Conservation (phyloP, 2,113 vertebrate genomes). For the Puntigrus tetrazona region DNA sequence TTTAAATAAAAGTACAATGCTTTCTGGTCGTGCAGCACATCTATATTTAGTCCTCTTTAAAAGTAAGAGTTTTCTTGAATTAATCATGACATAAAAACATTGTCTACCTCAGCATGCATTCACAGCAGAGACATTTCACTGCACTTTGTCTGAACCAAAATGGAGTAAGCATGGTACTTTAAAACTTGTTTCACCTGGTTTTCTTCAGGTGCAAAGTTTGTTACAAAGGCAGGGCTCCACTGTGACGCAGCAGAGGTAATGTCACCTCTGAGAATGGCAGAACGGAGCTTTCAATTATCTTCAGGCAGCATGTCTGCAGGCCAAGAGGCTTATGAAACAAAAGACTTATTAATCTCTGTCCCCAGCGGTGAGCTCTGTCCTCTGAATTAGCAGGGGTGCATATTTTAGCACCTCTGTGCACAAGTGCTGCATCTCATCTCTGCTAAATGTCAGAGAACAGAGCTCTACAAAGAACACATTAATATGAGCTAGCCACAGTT, state of each 20-base stretch:
- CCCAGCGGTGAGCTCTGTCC: conserved; percentile 21
- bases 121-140: background rate
- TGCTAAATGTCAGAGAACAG: conserved; percentile 30
- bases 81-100: background rate
- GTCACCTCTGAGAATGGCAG: background rate
- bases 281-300: conserved; percentile 31
- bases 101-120: conserved; percentile 13
- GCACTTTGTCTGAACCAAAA: background rate
- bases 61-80: background rate
- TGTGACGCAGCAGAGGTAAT: conserved; percentile 3
- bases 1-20: background rate
- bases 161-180: background rate
- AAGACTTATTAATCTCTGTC: conserved; percentile 39
- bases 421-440: conserved; percentile 5
- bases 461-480: background rate
- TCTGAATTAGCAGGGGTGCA: conserved; percentile 33
- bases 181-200: background rate
- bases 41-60: background rate
- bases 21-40: background rate
- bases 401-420: conserved; percentile 24
- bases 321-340: conserved; percentile 33
- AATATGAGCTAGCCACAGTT: background rate
- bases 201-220: conserved; percentile 15
- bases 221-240: background rate
- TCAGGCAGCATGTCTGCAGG: conserved; percentile 10